Conservation (phyloP, 2,888 invertebrate species). For the Arctia plantaginis region DNA sequence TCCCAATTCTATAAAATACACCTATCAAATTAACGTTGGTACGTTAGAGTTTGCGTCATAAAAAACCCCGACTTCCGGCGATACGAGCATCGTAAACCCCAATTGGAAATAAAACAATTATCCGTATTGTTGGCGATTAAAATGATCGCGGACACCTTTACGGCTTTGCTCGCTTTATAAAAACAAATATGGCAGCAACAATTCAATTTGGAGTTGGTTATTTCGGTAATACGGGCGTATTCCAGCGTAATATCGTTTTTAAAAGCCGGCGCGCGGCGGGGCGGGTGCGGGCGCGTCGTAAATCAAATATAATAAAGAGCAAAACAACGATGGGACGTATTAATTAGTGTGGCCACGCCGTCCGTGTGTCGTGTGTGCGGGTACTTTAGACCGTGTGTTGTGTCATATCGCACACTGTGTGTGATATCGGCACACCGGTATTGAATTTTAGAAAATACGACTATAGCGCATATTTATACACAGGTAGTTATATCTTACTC, state of each 20-base stretch:
- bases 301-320: conserved; percentile 80
- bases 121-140: conserved; percentile 60
- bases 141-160: conserved; percentile 69
- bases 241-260: conserved; percentile 75
- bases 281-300: conserved; percentile 62
- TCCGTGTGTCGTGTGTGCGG: conserved; percentile 19
- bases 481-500: not conserved
- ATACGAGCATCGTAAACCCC: conserved; percentile 45
- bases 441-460: conserved; percentile 74
- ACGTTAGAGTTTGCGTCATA: conserved; percentile 2
- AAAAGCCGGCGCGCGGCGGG: conserved; percentile 60
- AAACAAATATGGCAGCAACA: conserved; percentile 73
- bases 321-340: conserved; percentile 73
- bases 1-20: conserved; percentile 12
- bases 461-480: conserved; percentile 16
- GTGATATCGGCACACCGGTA: conserved; percentile 58
- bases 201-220: conserved; percentile 75
- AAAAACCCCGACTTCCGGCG: conserved; percentile 18
- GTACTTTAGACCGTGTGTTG: conserved; percentile 16
- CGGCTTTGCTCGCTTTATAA: conserved; percentile 62
- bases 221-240: conserved; percentile 62
- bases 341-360: conserved; percentile 68
- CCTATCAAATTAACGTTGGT: conserved; percentile 19
- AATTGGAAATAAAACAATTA: conserved; percentile 61
- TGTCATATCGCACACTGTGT: conserved; percentile 36